Evolutionary conservation across 2,797 vertebrate species (phyloP), one percentile per base, ranked within the genome.

Genomic region (Sebastolobus alascanus): DNA sequence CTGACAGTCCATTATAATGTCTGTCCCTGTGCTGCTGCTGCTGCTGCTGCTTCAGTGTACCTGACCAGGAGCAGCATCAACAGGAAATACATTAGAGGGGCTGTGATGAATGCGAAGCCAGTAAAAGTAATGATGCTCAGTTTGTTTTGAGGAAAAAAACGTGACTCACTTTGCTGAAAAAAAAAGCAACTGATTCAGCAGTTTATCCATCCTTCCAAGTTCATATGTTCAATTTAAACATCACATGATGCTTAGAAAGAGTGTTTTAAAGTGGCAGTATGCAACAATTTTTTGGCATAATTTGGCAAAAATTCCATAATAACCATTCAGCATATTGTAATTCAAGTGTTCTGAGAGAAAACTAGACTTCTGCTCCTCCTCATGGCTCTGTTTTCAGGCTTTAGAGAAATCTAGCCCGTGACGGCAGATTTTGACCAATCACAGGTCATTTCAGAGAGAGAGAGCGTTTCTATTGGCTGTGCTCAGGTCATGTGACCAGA

Each of bases 1-100:
- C 78, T 56, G 70, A 67, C 74, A 73, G 50, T 7, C 63, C 25
- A 20, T 10, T 12, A 13, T 46, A 46, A 16, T 4, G 43, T 46
- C 69, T 25, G 80, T 25, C 40, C 43, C 40, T 29, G 58, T 59
- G 20, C 29, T 73, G 50, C 27, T 60, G 59, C 33, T 65, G 68
- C 67, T 33, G 71, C 37, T 70, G 37, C 50, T 9, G 31, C 69
- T 27, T 22, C 54, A 56, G 3, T 25, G 46, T 14, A 85, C 84
- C 87, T 87, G 80, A 22, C 14, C 65, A 46, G 64, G 31, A 60
- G 71, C 70, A 29, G 46, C 73, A 33, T 38, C 52, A 25, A 10
- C 58, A 50, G 55, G 35, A 73, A 22, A 25, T 4, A 20, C 69
- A 35, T 13, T 2, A 18, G n/a, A 25, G 54, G 54, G n/a, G 52